Evolutionary conservation across 2,113 vertebrate genomes (phyloP).

Genomic region (Pelecanoides urinatrix): DNA sequence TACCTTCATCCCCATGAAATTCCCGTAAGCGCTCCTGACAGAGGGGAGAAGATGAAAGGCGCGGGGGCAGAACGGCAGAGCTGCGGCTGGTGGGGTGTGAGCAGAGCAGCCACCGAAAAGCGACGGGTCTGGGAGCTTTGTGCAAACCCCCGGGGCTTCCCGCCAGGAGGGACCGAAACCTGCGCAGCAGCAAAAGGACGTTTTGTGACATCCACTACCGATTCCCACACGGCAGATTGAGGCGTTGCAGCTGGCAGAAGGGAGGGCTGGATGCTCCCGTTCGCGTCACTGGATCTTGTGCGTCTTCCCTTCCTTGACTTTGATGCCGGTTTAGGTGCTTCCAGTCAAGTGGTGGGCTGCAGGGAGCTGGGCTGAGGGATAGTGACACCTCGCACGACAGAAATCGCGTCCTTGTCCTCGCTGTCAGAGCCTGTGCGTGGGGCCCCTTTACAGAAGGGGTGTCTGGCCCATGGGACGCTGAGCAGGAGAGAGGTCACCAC

Average conservation of each 20-base stretch:
- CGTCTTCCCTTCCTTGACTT: not conserved
- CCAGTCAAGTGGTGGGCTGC: not conserved
- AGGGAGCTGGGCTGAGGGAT: not conserved
- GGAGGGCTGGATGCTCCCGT: not conserved
- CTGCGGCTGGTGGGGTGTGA: not conserved
- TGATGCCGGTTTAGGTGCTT: not conserved
- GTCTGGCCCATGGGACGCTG: not conserved
- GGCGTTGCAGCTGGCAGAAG: not conserved
- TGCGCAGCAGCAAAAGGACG: not conserved
- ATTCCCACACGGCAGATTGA: fast-evolving
- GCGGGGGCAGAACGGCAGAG: not conserved
- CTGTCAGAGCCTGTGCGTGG: not conserved
- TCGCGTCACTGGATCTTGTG: not conserved
- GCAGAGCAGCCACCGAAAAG: not conserved
- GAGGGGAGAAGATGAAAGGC: not conserved
- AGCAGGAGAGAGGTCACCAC: not conserved
- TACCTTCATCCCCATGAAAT: not conserved
- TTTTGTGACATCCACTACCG: not conserved
- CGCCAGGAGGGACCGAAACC: fast-evolving
- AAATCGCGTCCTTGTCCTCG: fast-evolving
- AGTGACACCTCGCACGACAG: not conserved
- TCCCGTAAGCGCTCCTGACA: not conserved
- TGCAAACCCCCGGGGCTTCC: not conserved
- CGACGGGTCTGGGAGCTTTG: fast-evolving
- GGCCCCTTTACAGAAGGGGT: not conserved